phyloP scores from a whole-genome alignment of 2,113 vertebrate species.

The Pseudorasbora parva region DNA sequence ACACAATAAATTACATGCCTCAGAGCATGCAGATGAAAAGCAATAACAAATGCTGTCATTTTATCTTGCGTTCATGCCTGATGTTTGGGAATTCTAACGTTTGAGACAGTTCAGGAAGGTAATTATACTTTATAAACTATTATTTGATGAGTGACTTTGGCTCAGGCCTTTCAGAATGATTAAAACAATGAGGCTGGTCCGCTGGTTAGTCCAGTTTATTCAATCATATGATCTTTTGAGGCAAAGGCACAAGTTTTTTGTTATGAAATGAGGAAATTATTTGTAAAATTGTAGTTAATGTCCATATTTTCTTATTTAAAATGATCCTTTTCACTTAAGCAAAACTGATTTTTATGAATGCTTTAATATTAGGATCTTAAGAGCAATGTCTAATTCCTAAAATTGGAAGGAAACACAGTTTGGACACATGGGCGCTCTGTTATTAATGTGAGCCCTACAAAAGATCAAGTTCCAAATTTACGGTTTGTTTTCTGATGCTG shows the following conservation, averaged over 20 bases:
- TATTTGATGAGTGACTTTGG: no score
- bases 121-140: no score
- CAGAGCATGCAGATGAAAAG: no score
- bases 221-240: not conserved
- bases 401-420: not conserved
- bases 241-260: not conserved
- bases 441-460: constrained; percentile 67
- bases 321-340: not conserved
- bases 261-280: not conserved
- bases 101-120: no score
- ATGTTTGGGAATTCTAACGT: not conserved
- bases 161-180: no score
- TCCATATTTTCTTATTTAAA: not conserved
- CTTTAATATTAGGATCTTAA: not conserved
- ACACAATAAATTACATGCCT: not conserved
- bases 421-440: constrained; percentile 80
- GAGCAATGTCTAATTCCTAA: no score
- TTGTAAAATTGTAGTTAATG: not conserved
- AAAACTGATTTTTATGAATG: not conserved
- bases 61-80: not conserved
- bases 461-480: constrained; percentile 68
- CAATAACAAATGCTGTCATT: not conserved
- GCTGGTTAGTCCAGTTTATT: not conserved
- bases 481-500: constrained; percentile 64
- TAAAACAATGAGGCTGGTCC: not conserved